Conservation (phyloP, 2,113 vertebrate species). For the Sciurus niger region DNA sequence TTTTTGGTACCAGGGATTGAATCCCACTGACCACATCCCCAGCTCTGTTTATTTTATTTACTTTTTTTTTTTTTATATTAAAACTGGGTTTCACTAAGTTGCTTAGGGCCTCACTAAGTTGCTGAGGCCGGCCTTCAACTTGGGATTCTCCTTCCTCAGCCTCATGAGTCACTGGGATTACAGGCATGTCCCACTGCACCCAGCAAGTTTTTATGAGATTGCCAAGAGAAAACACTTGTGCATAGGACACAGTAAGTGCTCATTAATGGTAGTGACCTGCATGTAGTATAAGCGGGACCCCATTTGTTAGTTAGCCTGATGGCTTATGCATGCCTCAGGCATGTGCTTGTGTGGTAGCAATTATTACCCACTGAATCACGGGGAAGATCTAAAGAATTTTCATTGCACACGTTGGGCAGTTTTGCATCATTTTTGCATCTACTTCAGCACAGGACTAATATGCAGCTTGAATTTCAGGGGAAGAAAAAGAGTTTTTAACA, state of each 20-base stretch:
- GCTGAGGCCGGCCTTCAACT: too few species aligned
- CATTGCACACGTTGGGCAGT: background rate
- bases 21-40: too few species aligned
- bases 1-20: too few species aligned
- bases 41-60: background rate
- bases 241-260: background rate
- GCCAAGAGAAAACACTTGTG: background rate
- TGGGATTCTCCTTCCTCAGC: background rate
- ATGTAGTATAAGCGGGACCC: background rate
- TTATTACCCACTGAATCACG: background rate
- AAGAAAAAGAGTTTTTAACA: background rate
- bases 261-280: background rate
- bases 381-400: background rate
- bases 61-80: background rate
- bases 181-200: too few species aligned
- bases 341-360: rapidly evolving
- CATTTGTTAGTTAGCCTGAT: background rate
- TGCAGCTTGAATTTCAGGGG: background rate
- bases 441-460: background rate
- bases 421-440: background rate
- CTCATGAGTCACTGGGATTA: background rate
- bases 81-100: background rate
- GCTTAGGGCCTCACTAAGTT: too few species aligned
- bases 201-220: background rate
- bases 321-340: rapidly evolving